These are phyloP conservation scores for Diachasma alloeum DNA, from an alignment of 1,140 invertebrate species.

Conservation along the genomic window DNA sequence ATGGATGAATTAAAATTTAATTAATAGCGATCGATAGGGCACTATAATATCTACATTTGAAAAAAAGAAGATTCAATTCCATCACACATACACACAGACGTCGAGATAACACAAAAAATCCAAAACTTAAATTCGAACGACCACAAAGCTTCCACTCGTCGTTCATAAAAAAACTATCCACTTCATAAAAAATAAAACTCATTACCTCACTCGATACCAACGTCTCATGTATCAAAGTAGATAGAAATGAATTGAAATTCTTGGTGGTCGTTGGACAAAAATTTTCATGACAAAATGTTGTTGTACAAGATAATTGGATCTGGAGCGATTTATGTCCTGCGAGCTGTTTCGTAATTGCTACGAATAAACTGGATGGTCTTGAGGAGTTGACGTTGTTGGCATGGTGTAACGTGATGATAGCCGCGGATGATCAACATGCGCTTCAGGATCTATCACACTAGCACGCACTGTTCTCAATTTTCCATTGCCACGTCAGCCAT, in stretches of 20 bases:
- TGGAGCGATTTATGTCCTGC: slow-evolving; percentile 2
- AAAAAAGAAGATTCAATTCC: no score
- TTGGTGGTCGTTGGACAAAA: neutral
- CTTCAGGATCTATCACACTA: neutral
- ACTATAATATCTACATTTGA: no score
- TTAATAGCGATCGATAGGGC: no score
- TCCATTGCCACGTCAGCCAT: neutral
- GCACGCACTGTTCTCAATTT: neutral
- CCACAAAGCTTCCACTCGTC: no score
- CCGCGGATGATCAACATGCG: neutral
- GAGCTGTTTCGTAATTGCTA: slow-evolving; percentile 2
- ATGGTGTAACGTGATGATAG: slow-evolving; percentile 9
- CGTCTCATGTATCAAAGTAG: neutral
- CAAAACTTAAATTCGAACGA: neutral
- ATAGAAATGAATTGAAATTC: neutral
- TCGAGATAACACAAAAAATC: neutral
- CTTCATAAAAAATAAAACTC: no score
- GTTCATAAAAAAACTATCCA: neutral
- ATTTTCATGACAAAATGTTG: neutral
- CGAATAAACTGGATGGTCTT: neutral
- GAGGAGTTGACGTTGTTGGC: neutral
- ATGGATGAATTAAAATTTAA: no score
- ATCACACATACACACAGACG: no score
- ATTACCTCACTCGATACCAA: no score
- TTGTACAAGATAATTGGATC: neutral